phyloP scores from a whole-genome alignment of 2,888 invertebrate species.

The Pollenia angustigena region DNA sequence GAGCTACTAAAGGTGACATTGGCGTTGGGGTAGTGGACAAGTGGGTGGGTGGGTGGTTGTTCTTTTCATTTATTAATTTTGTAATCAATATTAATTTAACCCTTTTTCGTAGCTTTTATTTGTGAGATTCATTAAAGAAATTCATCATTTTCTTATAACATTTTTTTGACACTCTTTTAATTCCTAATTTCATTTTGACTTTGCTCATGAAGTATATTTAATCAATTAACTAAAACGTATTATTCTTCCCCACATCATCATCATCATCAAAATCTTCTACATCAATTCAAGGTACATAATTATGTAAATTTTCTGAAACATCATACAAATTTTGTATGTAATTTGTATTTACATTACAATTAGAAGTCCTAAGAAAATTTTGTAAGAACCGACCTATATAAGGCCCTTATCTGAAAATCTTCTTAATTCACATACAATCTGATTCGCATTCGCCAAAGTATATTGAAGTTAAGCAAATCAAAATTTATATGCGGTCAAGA shows the following conservation, averaged over 20 bases:
- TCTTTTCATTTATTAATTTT: slow-evolving; percentile 42
- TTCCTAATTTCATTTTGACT: slow-evolving; percentile 56
- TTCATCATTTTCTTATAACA: slow-evolving; percentile 60
- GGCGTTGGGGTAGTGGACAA: not conserved
- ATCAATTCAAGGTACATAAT: no score
- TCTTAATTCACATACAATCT: no score
- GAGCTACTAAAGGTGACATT: not conserved
- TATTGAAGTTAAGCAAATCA: no score
- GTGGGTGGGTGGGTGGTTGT: not conserved
- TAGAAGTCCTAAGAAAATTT: no score
- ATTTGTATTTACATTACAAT: no score
- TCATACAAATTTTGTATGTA: no score
- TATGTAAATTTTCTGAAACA: no score
- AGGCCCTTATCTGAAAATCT: no score
- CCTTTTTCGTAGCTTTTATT: slow-evolving; percentile 27
- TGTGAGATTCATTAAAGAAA: slow-evolving; percentile 19
- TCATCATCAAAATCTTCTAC: no score
- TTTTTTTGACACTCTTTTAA: slow-evolving; percentile 43
- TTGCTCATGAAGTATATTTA: slow-evolving; percentile 23
- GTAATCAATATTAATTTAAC: slow-evolving; percentile 69
- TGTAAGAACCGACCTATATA: no score
- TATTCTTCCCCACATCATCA: not conserved
- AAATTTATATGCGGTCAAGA: no score
- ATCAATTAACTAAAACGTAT: slow-evolving; percentile 38
- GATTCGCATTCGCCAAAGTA: no score